A percentile compares a stretch with the other conserved stretches of the same genome.
Evolutionary conservation across 2,888 invertebrate species (phyloP).

Genomic region (Gymnocheta viridis): DNA sequence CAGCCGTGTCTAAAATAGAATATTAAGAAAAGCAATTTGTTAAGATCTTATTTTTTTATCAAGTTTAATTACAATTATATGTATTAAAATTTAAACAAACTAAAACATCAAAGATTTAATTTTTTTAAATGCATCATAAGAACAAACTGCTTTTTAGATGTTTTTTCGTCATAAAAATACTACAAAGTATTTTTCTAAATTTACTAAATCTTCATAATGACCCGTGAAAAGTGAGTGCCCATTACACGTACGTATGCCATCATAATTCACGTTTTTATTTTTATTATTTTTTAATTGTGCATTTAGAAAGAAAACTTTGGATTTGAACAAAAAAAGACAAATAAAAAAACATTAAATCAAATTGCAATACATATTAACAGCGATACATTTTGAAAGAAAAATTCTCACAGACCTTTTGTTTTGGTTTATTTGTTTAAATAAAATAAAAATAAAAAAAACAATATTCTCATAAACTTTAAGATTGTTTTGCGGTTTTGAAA

Average conservation of each 20-base stretch:
- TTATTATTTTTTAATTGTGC: conserved; percentile 20
- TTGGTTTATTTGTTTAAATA: conserved; percentile 24
- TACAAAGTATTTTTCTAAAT: not conserved
- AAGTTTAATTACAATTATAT: not conserved
- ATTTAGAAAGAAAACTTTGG: conserved; percentile 14
- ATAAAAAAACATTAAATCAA: conserved; percentile 1
- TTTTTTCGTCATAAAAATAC: not conserved
- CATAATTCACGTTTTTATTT: conserved; percentile 25
- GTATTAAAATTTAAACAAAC: not conserved
- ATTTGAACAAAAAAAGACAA: not conserved
- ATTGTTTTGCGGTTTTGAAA: conserved; percentile 26
- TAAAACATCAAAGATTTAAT: conserved; percentile 25
- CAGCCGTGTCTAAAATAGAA: conserved; percentile 79
- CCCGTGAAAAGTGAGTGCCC: conserved; percentile 42
- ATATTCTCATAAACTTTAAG: conserved; percentile 33
- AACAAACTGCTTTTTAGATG: not conserved
- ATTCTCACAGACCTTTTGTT: conserved; percentile 38
- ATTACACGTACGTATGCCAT: conserved; percentile 6
- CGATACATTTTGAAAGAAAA: not conserved
- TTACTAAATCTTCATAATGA: conserved; percentile 13
- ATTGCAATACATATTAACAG: conserved; percentile 13
- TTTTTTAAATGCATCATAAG: not conserved
- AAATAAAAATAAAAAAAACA: no score
- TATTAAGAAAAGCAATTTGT: conserved; percentile 26
- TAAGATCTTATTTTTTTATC: not conserved